Percentiles rank a stretch among this genome's conserved stretches.
phyloP scores from a whole-genome alignment of 2,888 invertebrate genomes.

The Hermodice carunculata region DNA sequence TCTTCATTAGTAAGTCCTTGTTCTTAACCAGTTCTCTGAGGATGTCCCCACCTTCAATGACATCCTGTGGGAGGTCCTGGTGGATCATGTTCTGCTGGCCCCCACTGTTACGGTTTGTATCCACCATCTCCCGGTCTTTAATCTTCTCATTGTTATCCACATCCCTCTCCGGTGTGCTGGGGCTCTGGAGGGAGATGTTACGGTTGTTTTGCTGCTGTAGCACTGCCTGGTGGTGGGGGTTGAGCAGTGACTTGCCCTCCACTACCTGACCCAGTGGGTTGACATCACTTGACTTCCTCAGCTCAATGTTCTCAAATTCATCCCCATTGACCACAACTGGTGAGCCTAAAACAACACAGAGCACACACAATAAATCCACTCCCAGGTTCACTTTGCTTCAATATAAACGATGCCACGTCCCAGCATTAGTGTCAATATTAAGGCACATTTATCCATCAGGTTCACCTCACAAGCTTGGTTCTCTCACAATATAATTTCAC shows the following conservation, averaged over 20 bases:
- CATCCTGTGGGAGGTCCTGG: constrained; percentile 14
- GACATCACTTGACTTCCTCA: constrained; percentile 16
- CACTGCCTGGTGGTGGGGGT: constrained; percentile 10
- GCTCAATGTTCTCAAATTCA: constrained; percentile 68
- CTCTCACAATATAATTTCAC: no score
- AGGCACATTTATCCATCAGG: no score
- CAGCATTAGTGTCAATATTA: no score
- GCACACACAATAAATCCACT: not conserved
- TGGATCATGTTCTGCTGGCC: not conserved
- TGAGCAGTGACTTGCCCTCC: not conserved
- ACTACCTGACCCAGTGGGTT: constrained; percentile 1
- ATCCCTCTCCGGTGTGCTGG: not conserved
- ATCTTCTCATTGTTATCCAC: constrained; percentile 23
- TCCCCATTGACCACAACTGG: constrained; percentile 68
- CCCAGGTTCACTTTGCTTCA: not conserved
- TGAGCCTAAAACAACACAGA: constrained; percentile 53
- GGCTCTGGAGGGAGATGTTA: constrained; percentile 1
- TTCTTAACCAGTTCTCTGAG: constrained; percentile 94
- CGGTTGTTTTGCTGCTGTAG: not conserved
- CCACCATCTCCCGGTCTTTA: constrained; percentile 9
- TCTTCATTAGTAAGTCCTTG: constrained; percentile 87
- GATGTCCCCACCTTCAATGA: constrained; percentile 82
- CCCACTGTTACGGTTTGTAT: constrained; percentile 15
- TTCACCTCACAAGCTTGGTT: no score
- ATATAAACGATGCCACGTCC: no score